Conservation (phyloP, 1,140 invertebrate genomes). For the Patella vulgata region DNA sequence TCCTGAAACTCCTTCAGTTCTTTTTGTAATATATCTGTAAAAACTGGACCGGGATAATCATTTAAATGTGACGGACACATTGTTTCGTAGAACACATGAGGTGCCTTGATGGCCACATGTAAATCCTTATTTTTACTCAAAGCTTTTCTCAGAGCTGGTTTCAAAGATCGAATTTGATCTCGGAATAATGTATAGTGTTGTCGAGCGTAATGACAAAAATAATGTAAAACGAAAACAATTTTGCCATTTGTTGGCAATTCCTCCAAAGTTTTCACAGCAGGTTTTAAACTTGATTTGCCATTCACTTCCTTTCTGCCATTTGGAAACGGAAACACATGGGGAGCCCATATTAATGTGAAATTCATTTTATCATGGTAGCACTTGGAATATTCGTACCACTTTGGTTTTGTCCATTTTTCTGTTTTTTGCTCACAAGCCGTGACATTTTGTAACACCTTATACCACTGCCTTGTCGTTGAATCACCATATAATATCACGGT, state of each 20-base stretch:
- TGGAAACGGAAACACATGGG: no score
- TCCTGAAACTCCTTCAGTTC: slow-evolving; percentile 1
- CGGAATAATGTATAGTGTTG: neutral
- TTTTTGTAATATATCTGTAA: neutral
- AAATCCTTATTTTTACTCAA: neutral
- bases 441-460: no score
- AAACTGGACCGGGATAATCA: neutral
- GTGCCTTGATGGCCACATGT: slow-evolving; percentile 2
- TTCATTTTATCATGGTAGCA: no score
- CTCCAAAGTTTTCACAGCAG: neutral
- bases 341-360: no score
- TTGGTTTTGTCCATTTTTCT: no score
- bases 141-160: slow-evolving; percentile 1
- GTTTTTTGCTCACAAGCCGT: no score
- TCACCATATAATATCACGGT: no score
- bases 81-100: neutral
- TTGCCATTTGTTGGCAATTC: slow-evolving; percentile 9
- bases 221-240: slow-evolving; percentile 5
- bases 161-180: neutral
- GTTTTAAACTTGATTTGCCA: neutral
- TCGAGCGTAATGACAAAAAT: slow-evolving; percentile 1
- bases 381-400: no score
- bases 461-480: no score
- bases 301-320: no score
- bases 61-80: neutral